A percentile compares a stretch with the other conserved stretches of the same genome.
phyloP scores from a whole-genome alignment of 2,888 invertebrate species.

The Sarcophaga caerulescens region DNA sequence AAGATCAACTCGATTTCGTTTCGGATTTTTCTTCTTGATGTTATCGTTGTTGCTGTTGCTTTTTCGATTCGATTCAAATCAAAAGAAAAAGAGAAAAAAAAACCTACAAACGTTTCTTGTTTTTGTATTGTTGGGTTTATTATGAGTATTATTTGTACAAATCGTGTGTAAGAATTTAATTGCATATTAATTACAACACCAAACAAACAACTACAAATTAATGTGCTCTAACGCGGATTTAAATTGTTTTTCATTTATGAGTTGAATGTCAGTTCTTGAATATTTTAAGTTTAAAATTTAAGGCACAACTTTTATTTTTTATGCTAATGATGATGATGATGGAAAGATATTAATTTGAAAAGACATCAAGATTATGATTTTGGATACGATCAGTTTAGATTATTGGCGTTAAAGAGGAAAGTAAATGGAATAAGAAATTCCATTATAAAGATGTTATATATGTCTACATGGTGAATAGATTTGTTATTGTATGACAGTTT shows the following conservation, averaged over 20 bases:
- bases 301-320: background rate
- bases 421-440: too few species aligned
- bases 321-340: background rate
- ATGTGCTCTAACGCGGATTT: conserved; percentile 43
- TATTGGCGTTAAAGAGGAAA: too few species aligned
- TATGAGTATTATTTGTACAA: background rate
- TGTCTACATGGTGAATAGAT: too few species aligned
- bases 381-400: background rate
- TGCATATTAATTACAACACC: conserved; percentile 50
- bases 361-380: background rate
- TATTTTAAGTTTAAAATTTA: background rate
- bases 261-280: conserved; percentile 29
- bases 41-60: too few species aligned
- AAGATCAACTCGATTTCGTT: conserved; percentile 39
- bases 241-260: conserved; percentile 8
- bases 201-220: conserved; percentile 29
- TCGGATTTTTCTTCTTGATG: conserved; percentile 16
- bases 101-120: too few species aligned
- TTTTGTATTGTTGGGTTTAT: background rate
- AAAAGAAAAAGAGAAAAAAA: too few species aligned
- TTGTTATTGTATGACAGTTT: too few species aligned
- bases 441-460: too few species aligned
- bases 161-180: conserved; percentile 48
- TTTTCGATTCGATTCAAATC: too few species aligned
- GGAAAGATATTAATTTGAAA: background rate